Evolutionary conservation across 1,140 invertebrate genomes (phyloP), one percentile per base, ranked within the genome.

Genomic region (Sarcophaga bullata): DNA sequence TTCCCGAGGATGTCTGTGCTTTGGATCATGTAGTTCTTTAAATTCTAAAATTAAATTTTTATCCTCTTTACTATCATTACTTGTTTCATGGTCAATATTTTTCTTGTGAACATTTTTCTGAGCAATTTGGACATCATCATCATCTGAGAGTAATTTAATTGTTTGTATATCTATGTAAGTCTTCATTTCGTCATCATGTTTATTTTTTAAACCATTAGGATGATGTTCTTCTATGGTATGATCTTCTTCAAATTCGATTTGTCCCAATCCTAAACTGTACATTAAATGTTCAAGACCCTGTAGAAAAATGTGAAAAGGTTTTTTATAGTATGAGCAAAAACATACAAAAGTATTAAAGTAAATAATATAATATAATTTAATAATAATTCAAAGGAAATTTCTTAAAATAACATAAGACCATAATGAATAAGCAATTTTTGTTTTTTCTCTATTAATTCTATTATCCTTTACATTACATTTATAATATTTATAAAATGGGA

Each of bases 271-370:
- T 11, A 93, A 85, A 81, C 90, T 93, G 83, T 92, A 91, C 89
- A 93, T 90, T 82, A 93, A 86, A 85, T 93, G 93, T 86, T 93
- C 93, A 73, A 93, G 92, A 49, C 93, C 93, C 93, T 93, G 89
- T 8, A 85, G 83, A 8, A 58, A 49, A 25, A 80, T 10, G 4
- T 37, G 4, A 37, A 37, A 37, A 37, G 25, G 4, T 37, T 37
- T 37, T 37, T 37, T 4, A 37, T 37, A 37, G 25, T 37, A 37
- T 37, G 25, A 37, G 25, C 25, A 37, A 37, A 37, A 37, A 37
- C 25, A 2, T 37, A 37, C 25, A 37, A 37, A 37, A 37, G 25
- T 2, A 37, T 37, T 37, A 37, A 37, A 37, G 25, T 37, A 37
- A 37, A 37, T 37, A 37, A 37, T n/a, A n/a, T n/a, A 37, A 37